phyloP scores from a whole-genome alignment of 2,113 vertebrate genomes.

The Malaclemys terrapin region DNA sequence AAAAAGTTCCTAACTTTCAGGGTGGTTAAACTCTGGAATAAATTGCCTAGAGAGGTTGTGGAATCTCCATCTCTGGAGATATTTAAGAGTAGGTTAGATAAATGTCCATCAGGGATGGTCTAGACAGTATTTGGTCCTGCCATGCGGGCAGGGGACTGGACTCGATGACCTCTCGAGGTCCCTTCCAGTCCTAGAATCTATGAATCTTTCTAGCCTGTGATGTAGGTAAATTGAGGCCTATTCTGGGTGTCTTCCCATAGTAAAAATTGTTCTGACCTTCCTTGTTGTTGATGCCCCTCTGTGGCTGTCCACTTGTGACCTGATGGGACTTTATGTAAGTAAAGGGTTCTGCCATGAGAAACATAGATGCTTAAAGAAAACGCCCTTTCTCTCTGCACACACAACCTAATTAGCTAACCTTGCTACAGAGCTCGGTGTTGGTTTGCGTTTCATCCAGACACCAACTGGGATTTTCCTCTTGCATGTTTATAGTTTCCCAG shows the following conservation, averaged over 20 bases:
- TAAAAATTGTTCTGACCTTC: background rate
- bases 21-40: too few species aligned
- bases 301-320: background rate
- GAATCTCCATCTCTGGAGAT: too few species aligned
- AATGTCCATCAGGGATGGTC: too few species aligned
- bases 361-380: background rate
- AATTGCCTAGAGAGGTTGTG: too few species aligned
- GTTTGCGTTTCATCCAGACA: background rate
- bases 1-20: too few species aligned
- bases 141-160: too few species aligned
- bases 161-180: too few species aligned
- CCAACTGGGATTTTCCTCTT: background rate
- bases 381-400: background rate
- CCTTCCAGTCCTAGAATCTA: too few species aligned
- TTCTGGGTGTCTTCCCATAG: background rate
- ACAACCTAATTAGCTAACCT: background rate
- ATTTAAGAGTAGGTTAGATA: too few species aligned
- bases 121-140: too few species aligned
- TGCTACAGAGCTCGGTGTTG: background rate
- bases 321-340: background rate
- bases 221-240: background rate
- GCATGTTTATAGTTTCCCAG: background rate
- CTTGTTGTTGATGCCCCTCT: background rate
- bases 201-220: background rate
- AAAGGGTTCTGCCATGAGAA: background rate